Evolutionary conservation across 2,113 vertebrate species (phyloP).

Genomic region (Semicossyphus pulcher): DNA sequence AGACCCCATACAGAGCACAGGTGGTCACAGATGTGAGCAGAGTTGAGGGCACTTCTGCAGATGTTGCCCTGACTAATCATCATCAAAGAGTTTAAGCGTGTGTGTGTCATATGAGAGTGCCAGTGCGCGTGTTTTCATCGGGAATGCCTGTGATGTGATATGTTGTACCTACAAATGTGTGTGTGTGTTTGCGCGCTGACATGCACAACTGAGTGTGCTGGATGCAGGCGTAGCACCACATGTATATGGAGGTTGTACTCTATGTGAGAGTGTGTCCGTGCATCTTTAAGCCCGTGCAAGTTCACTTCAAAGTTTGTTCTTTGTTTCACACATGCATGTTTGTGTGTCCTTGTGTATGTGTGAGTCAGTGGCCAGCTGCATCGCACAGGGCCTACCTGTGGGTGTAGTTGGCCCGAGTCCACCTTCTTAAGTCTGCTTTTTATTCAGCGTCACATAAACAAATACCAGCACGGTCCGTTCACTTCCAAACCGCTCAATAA

Average conservation of each 20-base stretch:
- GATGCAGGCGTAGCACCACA: background rate
- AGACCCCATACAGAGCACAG: constrained; percentile 48
- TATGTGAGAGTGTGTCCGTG: constrained; percentile 20
- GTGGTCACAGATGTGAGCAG: constrained; percentile 55
- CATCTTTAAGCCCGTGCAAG: constrained; percentile 37
- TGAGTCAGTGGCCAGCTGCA: constrained; percentile 72
- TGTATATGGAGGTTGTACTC: background rate
- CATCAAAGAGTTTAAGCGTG: constrained; percentile 58
- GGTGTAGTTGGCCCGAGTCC: constrained; percentile 60
- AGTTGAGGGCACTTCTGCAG: constrained; percentile 60
- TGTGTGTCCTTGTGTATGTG: constrained; percentile 28
- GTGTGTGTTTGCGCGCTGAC: constrained; percentile 6
- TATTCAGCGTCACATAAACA: constrained; percentile 75
- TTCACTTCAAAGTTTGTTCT: constrained; percentile 60
- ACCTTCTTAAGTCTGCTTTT: constrained; percentile 67
- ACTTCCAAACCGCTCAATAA: constrained; percentile 58
- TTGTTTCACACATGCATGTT: background rate
- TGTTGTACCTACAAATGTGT: constrained; percentile 20
- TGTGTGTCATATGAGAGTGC: constrained; percentile 35
- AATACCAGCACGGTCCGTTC: constrained; percentile 63
- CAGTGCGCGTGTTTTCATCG: constrained; percentile 36
- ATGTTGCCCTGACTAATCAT: constrained; percentile 72
- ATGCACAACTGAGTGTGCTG: constrained; percentile 17
- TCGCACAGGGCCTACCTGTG: constrained; percentile 60
- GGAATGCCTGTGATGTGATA: constrained; percentile 17